Conservation (phyloP, 1,140 invertebrate species). For the Grapholita molesta region DNA sequence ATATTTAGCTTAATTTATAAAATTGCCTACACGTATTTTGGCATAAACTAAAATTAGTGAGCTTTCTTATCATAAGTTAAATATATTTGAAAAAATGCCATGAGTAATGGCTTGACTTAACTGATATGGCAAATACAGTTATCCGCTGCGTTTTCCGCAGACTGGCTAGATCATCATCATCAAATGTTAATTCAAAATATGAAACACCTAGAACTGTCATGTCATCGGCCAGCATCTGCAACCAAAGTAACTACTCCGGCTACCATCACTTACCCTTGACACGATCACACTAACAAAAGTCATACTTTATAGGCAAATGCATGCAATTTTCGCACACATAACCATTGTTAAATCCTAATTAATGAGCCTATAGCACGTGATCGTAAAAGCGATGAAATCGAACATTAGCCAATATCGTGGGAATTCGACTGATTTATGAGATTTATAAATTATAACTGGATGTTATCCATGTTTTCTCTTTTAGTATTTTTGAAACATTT, state of each 20-base stretch:
- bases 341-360: background rate
- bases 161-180: too few relatives aligned
- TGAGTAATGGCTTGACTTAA: too few relatives aligned
- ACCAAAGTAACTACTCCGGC: background rate
- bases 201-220: too few relatives aligned
- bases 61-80: too few relatives aligned
- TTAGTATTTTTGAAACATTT: background rate
- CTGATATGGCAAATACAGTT: too few relatives aligned
- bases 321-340: background rate
- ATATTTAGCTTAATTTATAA: too few relatives aligned
- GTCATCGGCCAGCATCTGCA: background rate
- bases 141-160: too few relatives aligned
- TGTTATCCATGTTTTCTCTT: background rate
- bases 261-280: background rate
- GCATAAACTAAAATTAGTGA: too few relatives aligned
- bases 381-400: background rate
- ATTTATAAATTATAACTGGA: background rate
- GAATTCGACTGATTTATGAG: background rate
- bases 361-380: background rate
- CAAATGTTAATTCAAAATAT: too few relatives aligned
- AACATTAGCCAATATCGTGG: conserved; percentile 3
- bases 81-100: too few relatives aligned
- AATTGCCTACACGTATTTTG: too few relatives aligned
- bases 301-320: background rate
- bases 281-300: background rate